phyloP scores from a whole-genome alignment of 2,888 invertebrate species.

The Nomada lathburiana region DNA sequence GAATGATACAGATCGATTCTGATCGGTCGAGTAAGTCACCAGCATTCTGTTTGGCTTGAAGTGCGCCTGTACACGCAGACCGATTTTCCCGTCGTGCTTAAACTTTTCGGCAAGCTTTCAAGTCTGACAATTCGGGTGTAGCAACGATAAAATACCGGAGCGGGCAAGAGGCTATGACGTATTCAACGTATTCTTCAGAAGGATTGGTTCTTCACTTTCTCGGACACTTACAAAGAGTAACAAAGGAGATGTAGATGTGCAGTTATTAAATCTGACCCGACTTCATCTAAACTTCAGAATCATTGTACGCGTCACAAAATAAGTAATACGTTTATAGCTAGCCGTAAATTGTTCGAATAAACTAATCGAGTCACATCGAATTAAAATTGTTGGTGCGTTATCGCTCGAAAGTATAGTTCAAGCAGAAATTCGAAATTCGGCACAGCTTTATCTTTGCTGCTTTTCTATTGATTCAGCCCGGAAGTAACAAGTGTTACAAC shows the following conservation, averaged over 20 bases:
- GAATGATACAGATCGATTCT: conserved; percentile 22
- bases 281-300: background rate
- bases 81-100: background rate
- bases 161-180: no score
- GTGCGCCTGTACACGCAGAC: background rate
- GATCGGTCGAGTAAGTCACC: background rate
- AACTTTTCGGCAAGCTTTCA: conserved; percentile 10
- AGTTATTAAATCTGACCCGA: background rate
- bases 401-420: background rate
- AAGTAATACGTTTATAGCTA: background rate
- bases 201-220: no score
- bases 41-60: background rate
- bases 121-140: background rate
- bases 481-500: background rate
- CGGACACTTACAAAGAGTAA: no score
- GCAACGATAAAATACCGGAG: background rate
- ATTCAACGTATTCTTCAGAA: no score
- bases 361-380: conserved; percentile 7
- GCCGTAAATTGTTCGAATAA: background rate
- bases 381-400: conserved; percentile 6
- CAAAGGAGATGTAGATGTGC: no score
- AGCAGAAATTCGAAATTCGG: background rate
- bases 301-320: no score
- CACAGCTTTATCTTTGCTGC: background rate
- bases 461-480: background rate